A percentile compares a stretch with the other conserved stretches of the same genome.
Evolutionary conservation across 2,888 invertebrate species (phyloP).

Genomic region (Mayetiola destructor): DNA sequence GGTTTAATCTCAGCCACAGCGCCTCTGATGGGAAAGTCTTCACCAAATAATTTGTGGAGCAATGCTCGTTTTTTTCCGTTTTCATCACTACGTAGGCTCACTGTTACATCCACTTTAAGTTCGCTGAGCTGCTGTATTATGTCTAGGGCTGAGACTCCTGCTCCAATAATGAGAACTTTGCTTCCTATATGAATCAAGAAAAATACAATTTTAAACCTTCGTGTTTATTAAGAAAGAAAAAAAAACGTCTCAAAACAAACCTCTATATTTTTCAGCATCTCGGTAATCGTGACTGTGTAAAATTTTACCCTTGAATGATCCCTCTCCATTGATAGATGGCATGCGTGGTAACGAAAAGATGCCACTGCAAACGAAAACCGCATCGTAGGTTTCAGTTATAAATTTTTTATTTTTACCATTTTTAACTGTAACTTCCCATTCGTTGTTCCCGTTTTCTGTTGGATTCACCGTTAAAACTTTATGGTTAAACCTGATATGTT

Average conservation of each 20-base stretch:
- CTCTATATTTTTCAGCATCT: slow-evolving; percentile 48
- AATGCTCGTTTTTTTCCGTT: slow-evolving; percentile 48
- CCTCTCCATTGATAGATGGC: slow-evolving; percentile 52
- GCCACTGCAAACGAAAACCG: slow-evolving; percentile 70
- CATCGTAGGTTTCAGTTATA: slow-evolving; percentile 52
- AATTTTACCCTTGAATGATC: slow-evolving; percentile 43
- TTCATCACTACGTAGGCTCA: slow-evolving; percentile 55
- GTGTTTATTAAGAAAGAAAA: too few species aligned
- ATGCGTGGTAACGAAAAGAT: slow-evolving; percentile 67
- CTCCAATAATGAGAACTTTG: slow-evolving; percentile 67
- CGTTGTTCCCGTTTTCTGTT: slow-evolving; percentile 23
- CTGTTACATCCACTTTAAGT: slow-evolving; percentile 45
- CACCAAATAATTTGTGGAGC: slow-evolving; percentile 52
- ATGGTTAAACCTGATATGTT: slow-evolving; percentile 45
- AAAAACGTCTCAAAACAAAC: slow-evolving; percentile 23
- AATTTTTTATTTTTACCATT: slow-evolving; percentile 22
- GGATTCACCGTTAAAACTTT: slow-evolving; percentile 37
- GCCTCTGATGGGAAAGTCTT: slow-evolving; percentile 41
- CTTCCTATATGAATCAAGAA: slow-evolving; percentile 45
- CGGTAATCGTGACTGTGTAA: slow-evolving; percentile 80
- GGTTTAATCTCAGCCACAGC: too few species aligned
- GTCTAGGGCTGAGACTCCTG: slow-evolving; percentile 75
- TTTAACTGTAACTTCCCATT: slow-evolving; percentile 41
- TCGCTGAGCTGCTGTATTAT: slow-evolving; percentile 53
- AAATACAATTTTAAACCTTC: too few species aligned